A percentile compares a stretch with the other conserved stretches of the same genome.
Conservation (phyloP, 2,888 invertebrate species). For the Dermolepida albohirtum region DNA sequence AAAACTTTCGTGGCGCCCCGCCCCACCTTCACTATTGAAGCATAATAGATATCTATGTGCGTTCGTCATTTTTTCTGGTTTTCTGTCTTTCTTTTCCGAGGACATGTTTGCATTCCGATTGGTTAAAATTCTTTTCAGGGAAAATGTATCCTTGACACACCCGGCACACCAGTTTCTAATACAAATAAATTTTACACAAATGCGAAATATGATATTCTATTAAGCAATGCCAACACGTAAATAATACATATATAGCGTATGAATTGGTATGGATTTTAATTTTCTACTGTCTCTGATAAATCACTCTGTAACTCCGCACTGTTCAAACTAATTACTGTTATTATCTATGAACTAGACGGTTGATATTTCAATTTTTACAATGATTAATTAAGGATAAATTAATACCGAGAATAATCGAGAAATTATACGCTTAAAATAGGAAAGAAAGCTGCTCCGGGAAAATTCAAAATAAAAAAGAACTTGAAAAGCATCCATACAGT, state of each 20-base stretch:
- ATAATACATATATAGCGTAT: neutral
- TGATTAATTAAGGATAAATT: too few relatives aligned
- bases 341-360: too few relatives aligned
- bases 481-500: too few relatives aligned
- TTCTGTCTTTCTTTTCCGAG: constrained; percentile 29
- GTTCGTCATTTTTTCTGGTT: constrained; percentile 1
- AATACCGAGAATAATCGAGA: too few relatives aligned
- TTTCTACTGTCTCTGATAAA: too few relatives aligned
- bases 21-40: neutral
- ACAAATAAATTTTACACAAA: constrained; percentile 32
- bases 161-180: constrained; percentile 30
- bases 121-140: constrained; percentile 38
- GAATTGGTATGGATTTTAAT: too few relatives aligned
- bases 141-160: constrained; percentile 37
- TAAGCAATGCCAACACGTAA: constrained; percentile 6
- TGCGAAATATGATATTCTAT: constrained; percentile 28
- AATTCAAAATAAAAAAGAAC: too few relatives aligned
- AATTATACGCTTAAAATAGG: too few relatives aligned
- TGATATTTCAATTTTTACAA: too few relatives aligned
- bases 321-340: too few relatives aligned
- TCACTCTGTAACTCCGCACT: too few relatives aligned
- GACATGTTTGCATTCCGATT: constrained; percentile 34
- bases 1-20: neutral
- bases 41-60: constrained; percentile 9
- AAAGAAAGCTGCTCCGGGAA: too few relatives aligned